Base-by-base conservation (phyloP, 2,797 vertebrate genomes). In the Microcaecilia unicolor region DNA sequence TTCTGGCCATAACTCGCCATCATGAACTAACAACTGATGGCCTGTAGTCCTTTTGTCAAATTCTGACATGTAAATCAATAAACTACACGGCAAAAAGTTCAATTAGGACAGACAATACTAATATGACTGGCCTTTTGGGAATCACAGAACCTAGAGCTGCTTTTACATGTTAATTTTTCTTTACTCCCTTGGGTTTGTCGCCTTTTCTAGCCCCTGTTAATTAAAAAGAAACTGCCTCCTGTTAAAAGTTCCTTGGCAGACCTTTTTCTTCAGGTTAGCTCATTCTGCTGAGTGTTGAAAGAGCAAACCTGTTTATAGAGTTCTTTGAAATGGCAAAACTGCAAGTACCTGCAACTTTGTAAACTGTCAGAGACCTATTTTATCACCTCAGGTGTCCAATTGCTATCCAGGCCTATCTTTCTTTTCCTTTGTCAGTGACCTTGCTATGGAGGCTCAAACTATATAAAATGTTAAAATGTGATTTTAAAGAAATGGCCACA, bases 201-300 rank as follows among this genome's bases (percentile, higher is more conserved):
- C 67, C 70, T 73, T 74, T 65, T 66, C 66, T 76, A 67, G 61
- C 72, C 74, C 44, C 65, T 70, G 76, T 72, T 81, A 81, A 83
- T 82, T 81, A 80, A 80, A 81, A 81, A 72, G n/a, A n/a, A n/a
- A n/a, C n/a, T 70, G 70, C 60, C 70, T 80, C 65, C 62, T 44
- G 47, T 72, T 72, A 61, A n/a, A 77, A 76, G 55, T 67, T 71
- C 57, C 42, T 58, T 71, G 58, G 61, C 73, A 77, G n/a, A 61
- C 61, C 61, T 58, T 67, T 74, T 32, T 39, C 59, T 59, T 68
- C 20, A 15, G 34, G 61, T 69, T 70, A 74, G 58, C 48, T 48
- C 42, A 29, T 60, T 70, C 65, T 67, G 45, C 59, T 58, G 51
- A 55, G 61, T 69, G 45, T 25, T 2, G 32, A 55, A 57, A 50